Percentiles rank a stretch among this genome's conserved stretches.
phyloP scores from a whole-genome alignment of 23 tunicate species.

The Ciona savignyi region DNA sequence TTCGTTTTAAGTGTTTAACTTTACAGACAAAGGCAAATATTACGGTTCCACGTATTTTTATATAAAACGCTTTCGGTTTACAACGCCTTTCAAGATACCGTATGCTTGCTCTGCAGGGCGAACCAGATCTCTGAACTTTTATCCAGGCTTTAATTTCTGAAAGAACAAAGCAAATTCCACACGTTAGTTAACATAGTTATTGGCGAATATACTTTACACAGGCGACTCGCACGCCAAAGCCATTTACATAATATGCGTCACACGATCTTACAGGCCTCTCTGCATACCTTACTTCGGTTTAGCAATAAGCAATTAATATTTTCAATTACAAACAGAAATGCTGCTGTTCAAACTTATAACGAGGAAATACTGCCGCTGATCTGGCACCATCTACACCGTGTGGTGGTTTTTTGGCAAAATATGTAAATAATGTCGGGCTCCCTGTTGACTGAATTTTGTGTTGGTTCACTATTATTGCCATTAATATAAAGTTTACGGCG shows the following conservation, averaged over 20 bases:
- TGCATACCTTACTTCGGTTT: too few relatives aligned
- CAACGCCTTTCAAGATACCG: background rate
- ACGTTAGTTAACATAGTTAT: background rate
- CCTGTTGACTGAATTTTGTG: too few relatives aligned
- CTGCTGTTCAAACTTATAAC: too few relatives aligned
- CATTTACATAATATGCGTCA: background rate
- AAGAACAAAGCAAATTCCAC: background rate
- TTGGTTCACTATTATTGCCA: too few relatives aligned
- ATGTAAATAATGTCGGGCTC: too few relatives aligned
- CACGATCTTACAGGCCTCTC: background rate
- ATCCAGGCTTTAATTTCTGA: background rate
- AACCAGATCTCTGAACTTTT: background rate
- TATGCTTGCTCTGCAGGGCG: background rate
- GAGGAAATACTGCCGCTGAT: background rate
- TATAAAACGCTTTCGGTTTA: background rate
- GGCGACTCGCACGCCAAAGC: background rate
- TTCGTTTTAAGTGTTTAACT: background rate
- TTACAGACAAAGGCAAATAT: background rate
- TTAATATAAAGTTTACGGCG: too few relatives aligned
- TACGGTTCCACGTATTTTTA: background rate
- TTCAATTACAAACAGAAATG: too few relatives aligned
- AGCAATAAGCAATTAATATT: too few relatives aligned
- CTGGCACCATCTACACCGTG: too few relatives aligned
- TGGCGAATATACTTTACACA: background rate
- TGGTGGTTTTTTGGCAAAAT: too few relatives aligned